Percentiles rank a stretch among this genome's conserved stretches.
Evolutionary conservation across 2,888 invertebrate species (phyloP).

Genomic region (Trissonchulus latispiculum): DNA sequence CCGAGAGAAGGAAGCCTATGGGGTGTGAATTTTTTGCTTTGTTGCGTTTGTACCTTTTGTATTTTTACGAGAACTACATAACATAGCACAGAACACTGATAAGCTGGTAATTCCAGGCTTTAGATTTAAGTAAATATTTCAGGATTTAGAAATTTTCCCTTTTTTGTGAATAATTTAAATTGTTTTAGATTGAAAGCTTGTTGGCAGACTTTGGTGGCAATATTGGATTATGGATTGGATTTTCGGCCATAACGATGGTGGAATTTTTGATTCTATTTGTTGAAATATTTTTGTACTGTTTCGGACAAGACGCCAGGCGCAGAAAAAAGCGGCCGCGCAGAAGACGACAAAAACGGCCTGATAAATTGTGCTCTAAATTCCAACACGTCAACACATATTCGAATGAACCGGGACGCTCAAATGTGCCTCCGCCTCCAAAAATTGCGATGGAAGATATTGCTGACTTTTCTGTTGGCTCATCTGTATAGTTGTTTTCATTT

Average conservation of each 20-base stretch:
- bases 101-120: no score
- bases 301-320: slow-evolving; percentile 9
- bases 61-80: no score
- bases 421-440: background rate
- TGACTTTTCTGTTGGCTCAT: background rate
- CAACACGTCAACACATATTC: background rate
- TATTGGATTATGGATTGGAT: slow-evolving; percentile 44
- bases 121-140: no score
- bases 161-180: background rate
- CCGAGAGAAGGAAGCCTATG: slow-evolving; percentile 41
- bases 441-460: background rate
- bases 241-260: slow-evolving; percentile 27
- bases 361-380: background rate
- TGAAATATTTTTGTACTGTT: slow-evolving; percentile 13
- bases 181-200: slow-evolving; percentile 38
- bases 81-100: no score
- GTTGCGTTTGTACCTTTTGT: no score
- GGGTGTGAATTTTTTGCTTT: slow-evolving; percentile 31
- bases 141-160: no score
- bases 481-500: background rate
- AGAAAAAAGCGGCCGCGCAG: background rate
- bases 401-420: background rate
- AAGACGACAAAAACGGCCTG: background rate
- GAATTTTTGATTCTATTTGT: slow-evolving; percentile 21
- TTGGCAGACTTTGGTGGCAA: slow-evolving; percentile 44